Conservation (phyloP, 2,797 vertebrate genomes). For the Protonibea diacanthus region DNA sequence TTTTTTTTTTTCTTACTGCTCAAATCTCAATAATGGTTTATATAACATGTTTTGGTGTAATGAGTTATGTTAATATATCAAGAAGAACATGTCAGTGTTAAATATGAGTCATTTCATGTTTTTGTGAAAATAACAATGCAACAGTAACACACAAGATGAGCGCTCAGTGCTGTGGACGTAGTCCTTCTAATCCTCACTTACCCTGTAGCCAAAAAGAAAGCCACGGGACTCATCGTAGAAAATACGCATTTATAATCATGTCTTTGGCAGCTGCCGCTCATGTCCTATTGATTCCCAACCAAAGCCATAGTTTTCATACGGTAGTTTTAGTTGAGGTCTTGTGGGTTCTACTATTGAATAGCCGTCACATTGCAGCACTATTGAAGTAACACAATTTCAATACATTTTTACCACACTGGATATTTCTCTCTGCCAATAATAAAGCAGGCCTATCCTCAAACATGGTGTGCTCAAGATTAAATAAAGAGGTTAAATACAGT, state of each 20-base stretch:
- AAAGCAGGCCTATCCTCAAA: neutral
- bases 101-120: neutral
- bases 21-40: neutral
- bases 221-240: neutral
- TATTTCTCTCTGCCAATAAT: neutral
- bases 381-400: constrained; percentile 20
- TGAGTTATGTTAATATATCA: neutral
- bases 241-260: constrained; percentile 17
- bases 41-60: neutral
- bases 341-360: constrained; percentile 5
- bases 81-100: neutral
- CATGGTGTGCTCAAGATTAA: neutral
- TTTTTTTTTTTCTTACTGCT: neutral
- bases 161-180: neutral
- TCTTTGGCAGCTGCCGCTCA: constrained; percentile 42
- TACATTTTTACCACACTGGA: neutral
- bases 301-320: constrained; percentile 30
- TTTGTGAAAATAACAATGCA: constrained; percentile 1
- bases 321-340: constrained; percentile 15
- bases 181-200: constrained; percentile 27
- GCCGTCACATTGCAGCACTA: constrained; percentile 2
- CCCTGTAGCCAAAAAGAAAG: constrained; percentile 14
- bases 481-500: constrained; percentile 12
- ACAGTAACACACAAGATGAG: neutral
- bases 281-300: constrained; percentile 36